Base-by-base conservation (phyloP, 1,140 invertebrate genomes). In the Pseudomyrmex sp. region DNA sequence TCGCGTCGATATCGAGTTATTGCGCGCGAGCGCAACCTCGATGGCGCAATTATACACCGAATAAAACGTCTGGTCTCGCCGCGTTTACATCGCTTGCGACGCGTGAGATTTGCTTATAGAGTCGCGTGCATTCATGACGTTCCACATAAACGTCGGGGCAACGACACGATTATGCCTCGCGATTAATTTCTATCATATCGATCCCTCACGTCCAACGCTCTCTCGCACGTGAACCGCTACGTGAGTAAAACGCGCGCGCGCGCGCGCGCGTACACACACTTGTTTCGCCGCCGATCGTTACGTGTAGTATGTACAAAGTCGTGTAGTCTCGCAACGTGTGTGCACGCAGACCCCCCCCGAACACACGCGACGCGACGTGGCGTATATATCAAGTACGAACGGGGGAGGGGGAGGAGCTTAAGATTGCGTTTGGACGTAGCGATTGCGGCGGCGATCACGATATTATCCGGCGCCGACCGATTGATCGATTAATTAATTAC, bases 401-500 rank as follows among this genome's bases (percentile, higher is more conserved):
- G 0, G 0, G 4, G 26, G 26, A 0, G 35, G 5, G 35, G 4
- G 26, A 35, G 44, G 7, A 3, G 66, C 44, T 58, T 70, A 70
- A 80, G 76, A 72, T 58, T 35, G 23, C 18, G 59, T 54, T 68
- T 48, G 73, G 10, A 72, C 61, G 44, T 44, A 18, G 82, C 63
- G 50, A 58, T 73, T 86, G 61, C 82, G 23, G 35, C 52, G 70
- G 44, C 65, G 80, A 88, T 88, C 84, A 72, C 74, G 18, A 70
- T 62, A 82, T 88, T 86, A 76, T 84, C 75, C 52, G 58, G 82
- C 62, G 56, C 63, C 63, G 58, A 35, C 59, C 77, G 85, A 84
- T 84, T 35, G 85, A 91, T 92, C 90, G 89, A 91, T 93, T 91
- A 91, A 91, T 93, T 93, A 92, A 93, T 92, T 92, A 92, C 87